phyloP scores from a whole-genome alignment of 2,113 vertebrate species.

The Paracanthobrama guichenoti region DNA sequence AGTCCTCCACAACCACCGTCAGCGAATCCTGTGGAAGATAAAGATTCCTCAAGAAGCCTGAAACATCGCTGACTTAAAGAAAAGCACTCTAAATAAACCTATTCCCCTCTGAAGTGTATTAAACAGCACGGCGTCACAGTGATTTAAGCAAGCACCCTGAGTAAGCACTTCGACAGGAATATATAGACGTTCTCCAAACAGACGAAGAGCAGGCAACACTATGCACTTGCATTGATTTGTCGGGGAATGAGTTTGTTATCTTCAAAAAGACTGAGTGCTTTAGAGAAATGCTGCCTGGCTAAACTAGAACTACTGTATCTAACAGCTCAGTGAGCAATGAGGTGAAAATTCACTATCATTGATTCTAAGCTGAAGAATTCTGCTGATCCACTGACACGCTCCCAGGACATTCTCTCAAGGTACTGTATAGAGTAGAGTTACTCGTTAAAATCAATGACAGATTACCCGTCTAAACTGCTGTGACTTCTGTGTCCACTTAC shows the following conservation, averaged over 20 bases:
- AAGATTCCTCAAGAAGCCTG: background rate
- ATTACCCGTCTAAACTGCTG: conserved; percentile 41
- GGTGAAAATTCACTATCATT: background rate
- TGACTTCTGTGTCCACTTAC: background rate
- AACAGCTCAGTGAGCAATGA: background rate
- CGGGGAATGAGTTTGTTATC: background rate
- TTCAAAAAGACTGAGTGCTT: background rate
- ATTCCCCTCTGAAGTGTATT: conserved; percentile 9
- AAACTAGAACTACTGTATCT: background rate
- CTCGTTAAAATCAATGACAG: conserved; percentile 42
- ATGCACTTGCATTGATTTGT: background rate
- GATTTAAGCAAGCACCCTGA: background rate
- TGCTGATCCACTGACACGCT: background rate
- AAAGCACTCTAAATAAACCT: background rate
- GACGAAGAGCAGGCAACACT: background rate
- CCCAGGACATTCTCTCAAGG: background rate
- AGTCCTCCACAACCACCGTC: conserved; percentile 95
- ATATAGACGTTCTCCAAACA: background rate
- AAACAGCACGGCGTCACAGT: background rate
- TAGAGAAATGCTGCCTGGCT: background rate
- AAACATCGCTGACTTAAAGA: background rate
- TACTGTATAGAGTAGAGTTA: background rate
- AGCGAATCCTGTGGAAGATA: conserved; percentile 81
- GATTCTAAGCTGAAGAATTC: conserved; percentile 14
- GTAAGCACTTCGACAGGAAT: background rate